These are phyloP conservation scores for Spodoptera exigua DNA, from an alignment of 2,888 invertebrate species.

Conservation along the genomic window DNA sequence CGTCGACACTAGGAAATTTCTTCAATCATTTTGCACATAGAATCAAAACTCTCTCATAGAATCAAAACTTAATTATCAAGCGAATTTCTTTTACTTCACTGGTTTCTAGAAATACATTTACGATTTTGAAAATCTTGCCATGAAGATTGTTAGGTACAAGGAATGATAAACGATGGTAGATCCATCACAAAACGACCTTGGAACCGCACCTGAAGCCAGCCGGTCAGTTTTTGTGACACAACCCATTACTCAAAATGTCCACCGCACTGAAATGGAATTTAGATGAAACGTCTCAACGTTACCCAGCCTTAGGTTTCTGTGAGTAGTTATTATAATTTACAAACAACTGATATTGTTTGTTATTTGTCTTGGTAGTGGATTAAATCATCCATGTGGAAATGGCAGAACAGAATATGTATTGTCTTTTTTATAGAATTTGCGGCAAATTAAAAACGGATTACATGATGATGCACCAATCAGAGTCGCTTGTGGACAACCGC, in stretches of 20 bases:
- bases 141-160: constrained; percentile 10
- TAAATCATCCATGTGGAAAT: too few species aligned
- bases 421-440: too few species aligned
- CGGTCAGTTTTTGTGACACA: constrained; percentile 58
- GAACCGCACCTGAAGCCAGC: constrained; percentile 47
- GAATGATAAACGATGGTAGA: constrained; percentile 46
- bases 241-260: constrained; percentile 63
- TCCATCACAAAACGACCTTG: constrained; percentile 23
- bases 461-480: too few species aligned
- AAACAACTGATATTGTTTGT: neutral
- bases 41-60: too few species aligned
- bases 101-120: neutral
- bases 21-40: too few species aligned
- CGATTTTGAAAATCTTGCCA: constrained; percentile 13
- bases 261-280: constrained; percentile 48
- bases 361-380: too few species aligned
- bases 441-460: too few species aligned
- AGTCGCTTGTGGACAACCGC: too few species aligned
- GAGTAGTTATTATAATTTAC: constrained; percentile 6
- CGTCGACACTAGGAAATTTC: too few species aligned
- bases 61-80: too few species aligned
- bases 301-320: constrained; percentile 27
- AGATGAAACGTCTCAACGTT: constrained; percentile 51
- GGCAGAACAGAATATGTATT: too few species aligned
- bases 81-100: too few species aligned